A percentile compares a stretch with the other conserved stretches of the same genome.
Evolutionary conservation across 2,797 vertebrate species (phyloP).

Genomic region (Crenichthys baileyi): DNA sequence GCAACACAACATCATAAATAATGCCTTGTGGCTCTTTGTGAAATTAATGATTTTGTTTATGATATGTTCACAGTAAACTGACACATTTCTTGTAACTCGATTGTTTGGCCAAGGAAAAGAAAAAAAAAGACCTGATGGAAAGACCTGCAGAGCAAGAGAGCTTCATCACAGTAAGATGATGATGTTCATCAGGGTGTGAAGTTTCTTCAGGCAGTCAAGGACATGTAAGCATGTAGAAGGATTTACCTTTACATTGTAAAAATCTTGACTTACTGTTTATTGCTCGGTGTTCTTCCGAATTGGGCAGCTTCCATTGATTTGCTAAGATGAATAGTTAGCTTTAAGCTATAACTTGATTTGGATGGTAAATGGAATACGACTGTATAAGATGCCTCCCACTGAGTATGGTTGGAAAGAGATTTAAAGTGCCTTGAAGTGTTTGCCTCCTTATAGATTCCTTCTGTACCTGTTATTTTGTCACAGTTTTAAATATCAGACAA

Average conservation of each 20-base stretch:
- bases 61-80: not conserved
- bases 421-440: too few species aligned
- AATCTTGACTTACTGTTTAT: slow-evolving; percentile 32
- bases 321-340: not conserved
- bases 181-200: slow-evolving; percentile 68
- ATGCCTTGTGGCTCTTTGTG: not conserved
- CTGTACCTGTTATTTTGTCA: too few species aligned
- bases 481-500: too few species aligned
- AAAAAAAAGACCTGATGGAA: slow-evolving; percentile 28
- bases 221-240: slow-evolving; percentile 40
- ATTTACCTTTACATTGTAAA: slow-evolving; percentile 47
- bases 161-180: slow-evolving; percentile 64
- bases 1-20: not conserved
- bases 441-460: too few species aligned
- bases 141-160: slow-evolving; percentile 54
- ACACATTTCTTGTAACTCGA: not conserved
- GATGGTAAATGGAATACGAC: slow-evolving; percentile 8
- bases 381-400: not conserved
- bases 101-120: not conserved
- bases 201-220: slow-evolving; percentile 59
- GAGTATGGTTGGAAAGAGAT: not conserved
- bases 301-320: not conserved
- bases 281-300: not conserved
- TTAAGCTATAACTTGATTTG: slow-evolving; percentile 9
- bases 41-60: slow-evolving; percentile 3